A percentile compares a stretch with the other conserved stretches of the same genome.
Evolutionary conservation across 2,113 vertebrate genomes (phyloP).

Genomic region (Columbina picui): DNA sequence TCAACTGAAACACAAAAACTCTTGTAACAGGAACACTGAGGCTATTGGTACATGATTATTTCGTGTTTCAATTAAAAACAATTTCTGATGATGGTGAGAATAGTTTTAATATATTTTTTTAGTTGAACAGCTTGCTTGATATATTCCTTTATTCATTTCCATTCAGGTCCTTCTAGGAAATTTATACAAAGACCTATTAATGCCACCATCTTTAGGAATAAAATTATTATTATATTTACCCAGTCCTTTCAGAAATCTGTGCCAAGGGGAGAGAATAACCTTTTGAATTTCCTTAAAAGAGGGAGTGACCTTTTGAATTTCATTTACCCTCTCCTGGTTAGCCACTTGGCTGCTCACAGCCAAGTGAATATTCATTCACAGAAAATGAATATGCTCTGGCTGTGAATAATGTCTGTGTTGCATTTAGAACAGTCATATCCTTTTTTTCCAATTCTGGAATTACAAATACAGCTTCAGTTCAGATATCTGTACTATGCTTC

Average conservation of each 20-base stretch:
- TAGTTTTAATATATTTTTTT: neutral
- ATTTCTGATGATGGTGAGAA: neutral
- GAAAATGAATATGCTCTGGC: neutral
- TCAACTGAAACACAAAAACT: neutral
- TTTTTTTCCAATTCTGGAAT: neutral
- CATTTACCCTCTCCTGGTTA: neutral
- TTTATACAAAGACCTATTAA: neutral
- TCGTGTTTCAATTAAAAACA: neutral
- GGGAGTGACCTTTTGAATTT: neutral
- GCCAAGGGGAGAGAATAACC: neutral
- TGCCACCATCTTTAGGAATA: neutral
- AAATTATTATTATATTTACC: neutral
- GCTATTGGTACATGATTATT: neutral
- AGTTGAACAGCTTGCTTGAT: neutral
- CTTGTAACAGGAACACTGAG: neutral
- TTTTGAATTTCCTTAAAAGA: too few relatives aligned
- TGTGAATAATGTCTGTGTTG: neutral
- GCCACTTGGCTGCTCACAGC: neutral
- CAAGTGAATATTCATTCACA: neutral
- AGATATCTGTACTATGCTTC: neutral
- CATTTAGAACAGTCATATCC: neutral
- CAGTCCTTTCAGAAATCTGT: neutral
- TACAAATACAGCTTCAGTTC: conserved; percentile 7
- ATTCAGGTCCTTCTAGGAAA: neutral
- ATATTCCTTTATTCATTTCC: neutral